Base-by-base conservation (phyloP, 2,797 vertebrate species). In the Channa striata region DNA sequence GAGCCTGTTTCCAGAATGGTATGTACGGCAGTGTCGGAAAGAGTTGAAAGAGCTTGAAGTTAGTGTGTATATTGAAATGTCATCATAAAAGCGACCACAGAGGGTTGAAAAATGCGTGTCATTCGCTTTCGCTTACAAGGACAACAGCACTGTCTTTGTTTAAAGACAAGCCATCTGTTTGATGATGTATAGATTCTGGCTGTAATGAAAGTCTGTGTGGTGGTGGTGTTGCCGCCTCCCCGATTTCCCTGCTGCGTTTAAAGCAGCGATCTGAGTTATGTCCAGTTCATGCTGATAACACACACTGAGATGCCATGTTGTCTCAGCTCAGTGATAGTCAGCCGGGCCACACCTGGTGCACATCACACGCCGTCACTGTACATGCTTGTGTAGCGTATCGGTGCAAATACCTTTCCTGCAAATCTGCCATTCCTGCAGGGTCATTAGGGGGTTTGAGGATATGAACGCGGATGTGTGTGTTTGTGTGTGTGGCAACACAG, bases 101-200 rank as follows among this genome's bases (percentile, higher is more conserved):
- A 40, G 68, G 59, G 47, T 19, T 47, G 46, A 13, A 4, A 7
- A 5, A 48, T 6, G 53, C 48, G 48, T 60, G 52, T 30, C 63
- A 59, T 74, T 85, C 66, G 48, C 48, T 70, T 50, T 63, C 0
- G 1, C 48, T 33, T 59, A 71, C 65, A 81, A 56, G 68, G 75
- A 74, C 65, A 75, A 67, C 69, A 74, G 39, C 57, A 2, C n/a
- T 16, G 77, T 21, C 78, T 85, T 78, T 83, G 83, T 84, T 85
- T 85, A 72, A 89, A 82, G 68, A 69, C 74, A 81, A 82, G 73
- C 81, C 85, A 87, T 89, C 78, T 85, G 82, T 84, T 77, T 88
- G 75, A 85, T 85, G 69, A 79, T 77, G 63, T 83, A 80, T 81
- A 69, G 79, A 87, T 85, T 58, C 14, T 25, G 66, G 74, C 53